Percentiles rank a stretch among this genome's conserved stretches.
These are phyloP conservation scores for Nemotelus pantherinus DNA, from an alignment of 2,888 invertebrate species.

Conservation along the genomic window DNA sequence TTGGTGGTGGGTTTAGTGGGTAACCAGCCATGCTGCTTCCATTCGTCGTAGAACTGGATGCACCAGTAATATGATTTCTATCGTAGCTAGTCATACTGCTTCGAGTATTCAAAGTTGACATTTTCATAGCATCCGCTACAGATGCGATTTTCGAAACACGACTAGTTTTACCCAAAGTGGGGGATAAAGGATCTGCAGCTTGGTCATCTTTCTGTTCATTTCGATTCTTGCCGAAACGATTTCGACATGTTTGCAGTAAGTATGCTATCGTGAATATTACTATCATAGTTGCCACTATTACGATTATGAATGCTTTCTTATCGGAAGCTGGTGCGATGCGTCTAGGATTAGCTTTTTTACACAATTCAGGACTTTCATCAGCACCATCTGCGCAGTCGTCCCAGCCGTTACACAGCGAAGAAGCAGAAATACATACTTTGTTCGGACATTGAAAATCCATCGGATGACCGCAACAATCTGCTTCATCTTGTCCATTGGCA, in stretches of 20 bases:
- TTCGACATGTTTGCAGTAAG: conserved; percentile 68
- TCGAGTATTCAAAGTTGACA: conserved; percentile 73
- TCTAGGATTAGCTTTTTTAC: conserved; percentile 66
- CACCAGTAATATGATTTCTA: conserved; percentile 76
- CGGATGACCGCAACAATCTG: conserved; percentile 72
- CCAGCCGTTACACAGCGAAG: conserved; percentile 78
- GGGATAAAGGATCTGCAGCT: conserved; percentile 74
- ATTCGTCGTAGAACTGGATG: conserved; percentile 65
- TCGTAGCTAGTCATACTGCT: conserved; percentile 74
- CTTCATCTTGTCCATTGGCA: conserved; percentile 75
- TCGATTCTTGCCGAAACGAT: conserved; percentile 66
- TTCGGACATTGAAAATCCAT: conserved; percentile 78
- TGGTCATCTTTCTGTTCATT: conserved; percentile 71
- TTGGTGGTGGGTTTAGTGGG: conserved; percentile 91
- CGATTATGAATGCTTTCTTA: conserved; percentile 69
- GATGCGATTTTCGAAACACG: conserved; percentile 64
- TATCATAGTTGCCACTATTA: conserved; percentile 68
- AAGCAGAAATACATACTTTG: conserved; percentile 75
- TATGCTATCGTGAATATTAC: conserved; percentile 68
- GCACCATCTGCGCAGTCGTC: conserved; percentile 83
- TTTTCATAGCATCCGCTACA: conserved; percentile 69
- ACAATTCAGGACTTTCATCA: conserved; percentile 77
- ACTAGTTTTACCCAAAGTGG: conserved; percentile 63
- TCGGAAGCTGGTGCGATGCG: conserved; percentile 65
- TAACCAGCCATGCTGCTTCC: conserved; percentile 69